Evolutionary conservation across 37 sponge, comb jelly and placozoan genomes (phyloP), one percentile per base, ranked within the genome.

Genomic region (Ephydatia muelleri): DNA sequence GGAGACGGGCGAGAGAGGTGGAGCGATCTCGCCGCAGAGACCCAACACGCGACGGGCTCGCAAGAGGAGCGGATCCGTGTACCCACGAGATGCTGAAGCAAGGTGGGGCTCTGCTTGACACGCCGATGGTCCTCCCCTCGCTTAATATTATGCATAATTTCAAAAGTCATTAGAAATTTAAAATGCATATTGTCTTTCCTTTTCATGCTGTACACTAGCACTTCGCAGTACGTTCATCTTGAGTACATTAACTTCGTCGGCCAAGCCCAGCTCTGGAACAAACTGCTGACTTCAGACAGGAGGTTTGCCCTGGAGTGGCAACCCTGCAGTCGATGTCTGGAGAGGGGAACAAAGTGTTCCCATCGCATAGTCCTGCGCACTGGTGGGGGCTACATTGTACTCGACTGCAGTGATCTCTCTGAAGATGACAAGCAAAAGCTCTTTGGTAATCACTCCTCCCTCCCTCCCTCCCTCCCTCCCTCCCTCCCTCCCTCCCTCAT

Each of bases 301-400:
- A 69, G 93, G 35, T 66, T 48, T 69, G 83, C 83, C 6, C 25
- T 26, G 1, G 89, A 82, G 19, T 73, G 80, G 49, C 73, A 77
- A 23, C 87, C 86, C 4, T 93, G 93, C 86, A 89, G 78, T 22
- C 49, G 89, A 23, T 93, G 93, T 47, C 70, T 80, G 39, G 69
- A 83, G 64, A 93, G 80, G 48, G 89, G 89, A 31, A 79, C 83
- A 43, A 77, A 89, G 84, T 93, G 93, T 79, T 48, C 83, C 14
- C 34, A 75, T 35, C 89, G 93, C 69, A 83, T 40, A 36, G 92
- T 88, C 28, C 75, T 95, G 25, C 68, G 95, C 3, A 86, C 84
- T 22, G 95, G 95, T 48, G 95, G 95, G 23, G 95, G 95, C 2
- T 95, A 95, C 83, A 89, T 95, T 65, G 92, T 95, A 69, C 78